These are phyloP conservation scores for Heliconius eleuchia DNA, from an alignment of 1,140 invertebrate species.

Conservation along the genomic window DNA sequence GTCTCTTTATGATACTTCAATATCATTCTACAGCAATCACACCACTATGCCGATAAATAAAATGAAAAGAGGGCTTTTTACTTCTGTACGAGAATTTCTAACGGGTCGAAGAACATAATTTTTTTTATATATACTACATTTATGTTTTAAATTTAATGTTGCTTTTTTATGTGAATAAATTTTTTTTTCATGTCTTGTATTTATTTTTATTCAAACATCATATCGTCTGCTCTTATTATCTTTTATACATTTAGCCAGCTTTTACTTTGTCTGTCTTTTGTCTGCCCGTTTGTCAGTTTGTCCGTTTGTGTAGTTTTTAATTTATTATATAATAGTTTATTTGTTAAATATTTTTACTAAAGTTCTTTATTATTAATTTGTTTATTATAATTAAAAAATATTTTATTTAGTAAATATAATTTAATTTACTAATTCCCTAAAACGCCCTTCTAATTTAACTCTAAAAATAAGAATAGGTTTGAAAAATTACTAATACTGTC, in stretches of 20 bases:
- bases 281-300: too few relatives aligned
- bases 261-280: too few relatives aligned
- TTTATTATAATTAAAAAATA: too few relatives aligned
- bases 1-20: constrained; percentile 65
- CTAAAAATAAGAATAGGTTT: too few relatives aligned
- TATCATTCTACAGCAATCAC: constrained; percentile 68
- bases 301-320: too few relatives aligned
- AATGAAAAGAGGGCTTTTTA: constrained; percentile 62
- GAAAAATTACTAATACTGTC: too few relatives aligned
- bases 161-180: background rate
- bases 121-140: background rate
- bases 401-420: too few relatives aligned
- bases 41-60: constrained; percentile 51
- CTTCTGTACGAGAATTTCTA: constrained; percentile 60
- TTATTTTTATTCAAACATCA: background rate
- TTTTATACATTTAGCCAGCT: background rate
- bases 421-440: too few relatives aligned
- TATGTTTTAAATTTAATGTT: background rate
- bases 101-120: constrained; percentile 47
- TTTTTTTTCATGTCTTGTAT: background rate
- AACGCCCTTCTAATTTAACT: too few relatives aligned
- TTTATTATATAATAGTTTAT: too few relatives aligned
- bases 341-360: too few relatives aligned
- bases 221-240: background rate
- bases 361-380: too few relatives aligned